These are phyloP conservation scores for Notothenia rossii DNA, from an alignment of 2,113 vertebrate species.

Conservation along the genomic window DNA sequence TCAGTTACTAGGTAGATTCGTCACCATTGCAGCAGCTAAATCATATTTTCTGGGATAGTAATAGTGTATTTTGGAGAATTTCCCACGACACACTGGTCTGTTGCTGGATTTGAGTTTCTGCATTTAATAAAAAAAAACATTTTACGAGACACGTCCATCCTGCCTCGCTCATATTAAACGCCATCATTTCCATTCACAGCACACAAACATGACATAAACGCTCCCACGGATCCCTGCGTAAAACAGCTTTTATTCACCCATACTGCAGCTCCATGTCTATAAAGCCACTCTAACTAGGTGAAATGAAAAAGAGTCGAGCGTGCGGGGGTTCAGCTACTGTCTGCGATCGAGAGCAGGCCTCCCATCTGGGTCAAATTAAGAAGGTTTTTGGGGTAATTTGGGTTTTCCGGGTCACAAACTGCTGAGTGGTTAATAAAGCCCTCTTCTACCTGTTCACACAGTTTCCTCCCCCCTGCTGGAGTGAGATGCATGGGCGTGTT, in stretches of 20 bases:
- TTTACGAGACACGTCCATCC: slow-evolving; percentile 38
- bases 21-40: no score
- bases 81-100: no score
- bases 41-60: no score
- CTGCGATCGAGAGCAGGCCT: slow-evolving; percentile 81
- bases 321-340: slow-evolving; percentile 73
- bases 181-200: slow-evolving; percentile 43
- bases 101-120: no score
- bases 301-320: slow-evolving; percentile 55
- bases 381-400: slow-evolving; percentile 82
- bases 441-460: slow-evolving; percentile 81
- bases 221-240: slow-evolving; percentile 52
- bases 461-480: slow-evolving; percentile 64
- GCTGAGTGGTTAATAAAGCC: slow-evolving; percentile 85
- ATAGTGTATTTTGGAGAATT: no score
- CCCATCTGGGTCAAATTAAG: slow-evolving; percentile 84
- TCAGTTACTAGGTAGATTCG: no score
- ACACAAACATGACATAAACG: slow-evolving; percentile 65
- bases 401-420: slow-evolving; percentile 83
- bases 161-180: slow-evolving; percentile 48
- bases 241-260: slow-evolving; percentile 68
- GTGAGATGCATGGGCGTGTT: slow-evolving; percentile 65
- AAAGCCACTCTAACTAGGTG: slow-evolving; percentile 68
- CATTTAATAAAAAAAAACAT: neutral
- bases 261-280: slow-evolving; percentile 56